phyloP scores from a whole-genome alignment of 1,140 invertebrate species.

The Hylaeus anthracinus region DNA sequence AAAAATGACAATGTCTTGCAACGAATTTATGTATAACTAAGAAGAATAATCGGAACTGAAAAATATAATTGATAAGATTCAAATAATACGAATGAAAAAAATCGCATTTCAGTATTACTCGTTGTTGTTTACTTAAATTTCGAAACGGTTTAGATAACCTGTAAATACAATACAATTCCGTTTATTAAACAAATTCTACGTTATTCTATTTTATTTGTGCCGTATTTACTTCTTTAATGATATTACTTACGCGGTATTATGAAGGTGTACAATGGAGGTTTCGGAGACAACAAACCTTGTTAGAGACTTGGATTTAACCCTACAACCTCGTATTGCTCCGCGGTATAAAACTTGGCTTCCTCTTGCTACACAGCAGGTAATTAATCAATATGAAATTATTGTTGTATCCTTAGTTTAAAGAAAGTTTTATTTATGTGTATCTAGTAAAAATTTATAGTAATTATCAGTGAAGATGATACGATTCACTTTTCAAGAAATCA shows the following conservation, averaged over 20 bases:
- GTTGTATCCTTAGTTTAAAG: not conserved
- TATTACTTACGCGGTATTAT: slow-evolving; percentile 62
- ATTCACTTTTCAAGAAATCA: not conserved
- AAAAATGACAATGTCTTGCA: slow-evolving; percentile 21
- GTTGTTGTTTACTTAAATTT: slow-evolving; percentile 14
- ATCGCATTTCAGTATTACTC: not conserved
- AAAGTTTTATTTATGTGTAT: not conserved
- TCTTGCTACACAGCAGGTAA: slow-evolving; percentile 78
- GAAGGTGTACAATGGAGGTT: slow-evolving; percentile 75
- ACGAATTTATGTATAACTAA: slow-evolving; percentile 6
- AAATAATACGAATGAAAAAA: not conserved
- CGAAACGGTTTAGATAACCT: slow-evolving; percentile 26
- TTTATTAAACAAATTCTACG: slow-evolving; percentile 5
- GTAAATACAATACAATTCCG: not conserved
- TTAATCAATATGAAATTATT: slow-evolving; percentile 8
- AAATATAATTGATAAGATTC: not conserved
- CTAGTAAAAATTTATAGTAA: slow-evolving; percentile 4
- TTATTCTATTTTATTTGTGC: not conserved
- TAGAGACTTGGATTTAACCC: slow-evolving; percentile 76
- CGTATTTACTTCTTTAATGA: slow-evolving; percentile 27
- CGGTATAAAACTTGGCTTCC: slow-evolving; percentile 78
- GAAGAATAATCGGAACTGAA: not conserved
- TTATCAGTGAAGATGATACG: not conserved
- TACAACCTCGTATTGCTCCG: slow-evolving; percentile 75
- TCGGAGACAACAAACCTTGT: slow-evolving; percentile 71